A percentile compares a stretch with the other conserved stretches of the same genome.
Evolutionary conservation across 1,140 invertebrate species (phyloP).

Genomic region (Rhagoletis zephyria): DNA sequence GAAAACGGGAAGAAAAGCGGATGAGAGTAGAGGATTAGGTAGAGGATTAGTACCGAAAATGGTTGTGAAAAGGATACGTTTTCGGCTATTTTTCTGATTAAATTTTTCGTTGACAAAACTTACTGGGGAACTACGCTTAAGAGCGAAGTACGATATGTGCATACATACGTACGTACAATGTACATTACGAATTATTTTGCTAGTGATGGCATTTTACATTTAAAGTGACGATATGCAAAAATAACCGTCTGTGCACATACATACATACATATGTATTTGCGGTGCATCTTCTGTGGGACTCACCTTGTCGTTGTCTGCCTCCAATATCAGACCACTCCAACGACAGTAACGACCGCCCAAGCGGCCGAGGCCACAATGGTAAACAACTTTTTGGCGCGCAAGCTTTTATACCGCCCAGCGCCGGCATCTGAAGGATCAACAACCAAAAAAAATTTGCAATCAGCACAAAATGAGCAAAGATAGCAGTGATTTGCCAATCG

Average conservation of each 20-base stretch:
- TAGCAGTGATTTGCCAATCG: slow-evolving; percentile 33
- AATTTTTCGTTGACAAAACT: too few relatives aligned
- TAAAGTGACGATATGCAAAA: not conserved
- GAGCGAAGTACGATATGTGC: not conserved
- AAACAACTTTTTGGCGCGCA: slow-evolving; percentile 69
- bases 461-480: not conserved
- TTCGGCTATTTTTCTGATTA: too few relatives aligned
- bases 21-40: too few relatives aligned
- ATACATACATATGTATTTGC: not conserved
- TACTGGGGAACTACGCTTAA: too few relatives aligned
- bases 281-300: not conserved
- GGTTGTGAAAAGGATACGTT: too few relatives aligned
- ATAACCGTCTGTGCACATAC: not conserved
- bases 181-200: too few relatives aligned
- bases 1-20: too few relatives aligned
- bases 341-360: slow-evolving; percentile 55
- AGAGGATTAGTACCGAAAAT: too few relatives aligned
- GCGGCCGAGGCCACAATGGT: slow-evolving; percentile 61
- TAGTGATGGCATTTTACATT: too few relatives aligned
- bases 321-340: not conserved
- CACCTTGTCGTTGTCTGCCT: not conserved
- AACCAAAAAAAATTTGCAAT: slow-evolving; percentile 44
- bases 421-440: slow-evolving; percentile 38
- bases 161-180: not conserved
- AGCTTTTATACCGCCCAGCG: slow-evolving; percentile 68